Percentiles rank a stretch among this genome's conserved stretches.
Conservation (phyloP, 2,888 invertebrate genomes). For the Hypolimnas misippus region DNA sequence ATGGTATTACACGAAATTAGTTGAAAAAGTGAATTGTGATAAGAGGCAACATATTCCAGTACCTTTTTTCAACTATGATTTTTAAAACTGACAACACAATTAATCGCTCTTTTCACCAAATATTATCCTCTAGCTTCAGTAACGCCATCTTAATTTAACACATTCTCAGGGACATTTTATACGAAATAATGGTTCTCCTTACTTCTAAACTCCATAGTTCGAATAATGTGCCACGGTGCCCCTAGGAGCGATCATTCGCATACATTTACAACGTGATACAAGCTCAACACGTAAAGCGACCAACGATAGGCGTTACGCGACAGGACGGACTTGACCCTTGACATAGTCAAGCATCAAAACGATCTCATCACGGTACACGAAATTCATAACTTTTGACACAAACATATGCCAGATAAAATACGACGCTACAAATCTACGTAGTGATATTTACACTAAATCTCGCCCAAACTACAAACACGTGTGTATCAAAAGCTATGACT, state of each 20-base stretch:
- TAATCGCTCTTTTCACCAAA: too few species aligned
- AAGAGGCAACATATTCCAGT: too few species aligned
- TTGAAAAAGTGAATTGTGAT: too few species aligned
- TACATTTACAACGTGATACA: slow-evolving; percentile 30
- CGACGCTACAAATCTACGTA: slow-evolving; percentile 14
- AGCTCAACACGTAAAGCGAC: slow-evolving; percentile 20
- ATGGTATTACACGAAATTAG: too few species aligned
- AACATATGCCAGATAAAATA: slow-evolving; percentile 9
- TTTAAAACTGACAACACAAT: too few species aligned
- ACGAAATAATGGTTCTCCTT: too few species aligned
- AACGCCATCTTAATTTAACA: too few species aligned
- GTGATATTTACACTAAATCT: slow-evolving; percentile 32
- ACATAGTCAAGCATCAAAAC: neutral
- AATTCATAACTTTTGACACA: slow-evolving; percentile 41
- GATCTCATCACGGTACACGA: neutral
- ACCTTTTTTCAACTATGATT: too few species aligned
- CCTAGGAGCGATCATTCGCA: slow-evolving; percentile 61
- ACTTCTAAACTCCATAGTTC: too few species aligned
- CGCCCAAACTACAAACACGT: slow-evolving; percentile 19
- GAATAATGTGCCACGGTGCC: slow-evolving; percentile 76
- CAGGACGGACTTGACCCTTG: neutral
- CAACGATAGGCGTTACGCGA: neutral
- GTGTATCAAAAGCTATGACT: slow-evolving; percentile 40
- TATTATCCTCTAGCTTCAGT: too few species aligned
- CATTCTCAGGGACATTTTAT: too few species aligned